phyloP scores from a whole-genome alignment of 2,113 vertebrate species.

The Morone saxatilis region DNA sequence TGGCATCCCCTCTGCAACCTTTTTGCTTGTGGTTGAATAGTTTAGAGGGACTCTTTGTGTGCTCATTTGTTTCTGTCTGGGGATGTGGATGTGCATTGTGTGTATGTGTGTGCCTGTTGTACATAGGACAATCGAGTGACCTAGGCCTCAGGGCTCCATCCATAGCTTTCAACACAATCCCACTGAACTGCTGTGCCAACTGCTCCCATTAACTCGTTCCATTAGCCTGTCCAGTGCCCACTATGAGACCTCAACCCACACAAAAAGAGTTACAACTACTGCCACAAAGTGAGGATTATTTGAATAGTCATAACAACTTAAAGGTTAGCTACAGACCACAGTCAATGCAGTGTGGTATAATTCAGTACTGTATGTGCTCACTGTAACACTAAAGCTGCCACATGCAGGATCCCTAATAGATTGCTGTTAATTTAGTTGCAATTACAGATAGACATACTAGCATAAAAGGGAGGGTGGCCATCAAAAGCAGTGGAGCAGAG shows the following conservation, averaged over 20 bases:
- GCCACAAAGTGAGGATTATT: slow-evolving; percentile 29
- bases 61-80: slow-evolving; percentile 43
- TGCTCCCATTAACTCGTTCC: slow-evolving; percentile 56
- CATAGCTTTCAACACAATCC: slow-evolving; percentile 45
- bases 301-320: slow-evolving; percentile 40
- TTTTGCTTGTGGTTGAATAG: slow-evolving; percentile 52
- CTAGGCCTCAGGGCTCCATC: slow-evolving; percentile 68
- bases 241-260: slow-evolving; percentile 42
- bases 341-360: slow-evolving; percentile 6
- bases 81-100: slow-evolving; percentile 35
- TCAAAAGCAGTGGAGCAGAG: slow-evolving; percentile 3
- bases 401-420: slow-evolving; percentile 5
- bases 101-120: slow-evolving; percentile 36
- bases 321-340: slow-evolving; percentile 32
- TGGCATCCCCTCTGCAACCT: slow-evolving; percentile 38
- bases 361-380: neutral
- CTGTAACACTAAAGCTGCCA: neutral
- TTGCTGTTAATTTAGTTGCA: slow-evolving; percentile 6
- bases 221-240: slow-evolving; percentile 50
- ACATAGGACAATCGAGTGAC: slow-evolving; percentile 71
- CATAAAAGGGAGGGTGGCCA: neutral
- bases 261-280: slow-evolving; percentile 1
- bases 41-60: slow-evolving; percentile 49
- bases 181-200: slow-evolving; percentile 50
- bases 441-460: neutral